phyloP scores from a whole-genome alignment of 2,888 invertebrate genomes.

The Campoplex nolae region DNA sequence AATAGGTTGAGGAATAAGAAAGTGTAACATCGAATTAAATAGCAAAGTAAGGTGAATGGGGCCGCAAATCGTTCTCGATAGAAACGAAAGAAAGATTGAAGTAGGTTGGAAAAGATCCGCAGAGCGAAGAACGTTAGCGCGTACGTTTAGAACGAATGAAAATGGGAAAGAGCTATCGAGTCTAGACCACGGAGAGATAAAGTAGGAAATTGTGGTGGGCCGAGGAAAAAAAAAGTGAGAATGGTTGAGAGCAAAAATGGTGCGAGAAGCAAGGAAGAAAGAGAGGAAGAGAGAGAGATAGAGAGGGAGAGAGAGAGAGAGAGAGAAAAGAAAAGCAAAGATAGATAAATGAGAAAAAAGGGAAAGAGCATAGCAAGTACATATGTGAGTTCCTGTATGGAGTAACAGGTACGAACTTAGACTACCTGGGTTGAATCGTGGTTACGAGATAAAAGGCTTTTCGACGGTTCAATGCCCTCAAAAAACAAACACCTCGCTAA shows the following conservation, averaged over 20 bases:
- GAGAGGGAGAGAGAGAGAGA: neutral
- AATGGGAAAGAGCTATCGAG: constrained; percentile 62
- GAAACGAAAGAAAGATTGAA: constrained; percentile 39
- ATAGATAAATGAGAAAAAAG: constrained; percentile 15
- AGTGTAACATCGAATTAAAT: constrained; percentile 33
- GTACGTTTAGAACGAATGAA: constrained; percentile 47
- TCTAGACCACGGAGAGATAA: constrained; percentile 57
- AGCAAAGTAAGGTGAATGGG: constrained; percentile 32
- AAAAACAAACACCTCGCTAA: constrained; percentile 66
- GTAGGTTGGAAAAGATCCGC: constrained; percentile 16
- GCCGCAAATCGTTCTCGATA: constrained; percentile 42
- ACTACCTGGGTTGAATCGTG: constrained; percentile 64
- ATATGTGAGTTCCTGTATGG: constrained; percentile 36
- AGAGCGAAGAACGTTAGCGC: constrained; percentile 40
- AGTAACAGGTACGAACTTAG: constrained; percentile 42
- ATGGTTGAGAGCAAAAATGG: constrained; percentile 23
- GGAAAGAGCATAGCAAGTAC: constrained; percentile 23
- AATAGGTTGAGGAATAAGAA: constrained; percentile 14
- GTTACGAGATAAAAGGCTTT: constrained; percentile 68
- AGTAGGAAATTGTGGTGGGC: constrained; percentile 53
- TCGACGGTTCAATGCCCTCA: constrained; percentile 70
- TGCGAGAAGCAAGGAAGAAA: constrained; percentile 35
- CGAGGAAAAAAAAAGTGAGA: constrained; percentile 36
- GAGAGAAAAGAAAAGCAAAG: constrained; percentile 41
- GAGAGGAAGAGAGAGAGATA: neutral